phyloP scores from a whole-genome alignment of 2,888 invertebrate species.

The Eupithecia exiguata region DNA sequence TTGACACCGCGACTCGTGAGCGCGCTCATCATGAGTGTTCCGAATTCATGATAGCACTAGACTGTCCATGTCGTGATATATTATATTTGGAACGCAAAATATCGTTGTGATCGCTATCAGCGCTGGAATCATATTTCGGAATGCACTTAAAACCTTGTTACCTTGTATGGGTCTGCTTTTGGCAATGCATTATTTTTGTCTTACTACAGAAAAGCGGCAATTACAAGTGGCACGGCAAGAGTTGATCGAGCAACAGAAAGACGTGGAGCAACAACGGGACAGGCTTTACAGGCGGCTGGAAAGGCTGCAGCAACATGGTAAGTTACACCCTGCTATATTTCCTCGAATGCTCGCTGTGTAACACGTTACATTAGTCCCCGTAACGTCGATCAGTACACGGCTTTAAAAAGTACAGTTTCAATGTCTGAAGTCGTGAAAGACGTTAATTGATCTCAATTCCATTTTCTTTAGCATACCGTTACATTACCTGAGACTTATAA shows the following conservation, averaged over 20 bases:
- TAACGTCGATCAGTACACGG: no score
- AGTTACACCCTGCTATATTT: neutral
- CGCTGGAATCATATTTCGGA: no score
- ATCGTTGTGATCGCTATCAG: no score
- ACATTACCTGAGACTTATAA: neutral
- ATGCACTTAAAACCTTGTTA: neutral
- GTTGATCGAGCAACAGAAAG: slow-evolving; percentile 89
- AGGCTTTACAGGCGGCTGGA: slow-evolving; percentile 95
- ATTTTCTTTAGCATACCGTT: neutral
- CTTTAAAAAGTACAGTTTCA: neutral
- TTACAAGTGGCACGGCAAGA: slow-evolving; percentile 88
- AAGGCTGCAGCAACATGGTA: slow-evolving; percentile 84
- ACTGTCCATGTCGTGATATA: slow-evolving; percentile 47
- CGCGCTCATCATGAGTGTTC: slow-evolving; percentile 66
- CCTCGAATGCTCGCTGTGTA: no score
- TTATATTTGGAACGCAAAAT: no score
- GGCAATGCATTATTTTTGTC: neutral
- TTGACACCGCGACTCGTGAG: no score
- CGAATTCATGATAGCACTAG: no score
- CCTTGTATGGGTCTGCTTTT: neutral
- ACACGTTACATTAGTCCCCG: no score
- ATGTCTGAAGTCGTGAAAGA: neutral
- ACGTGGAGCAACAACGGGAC: slow-evolving; percentile 95
- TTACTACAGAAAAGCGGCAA: slow-evolving; percentile 85
- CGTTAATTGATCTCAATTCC: neutral